Evolutionary conservation across 1,140 invertebrate genomes (phyloP).

Genomic region (Pollicipes pollicipes): DNA sequence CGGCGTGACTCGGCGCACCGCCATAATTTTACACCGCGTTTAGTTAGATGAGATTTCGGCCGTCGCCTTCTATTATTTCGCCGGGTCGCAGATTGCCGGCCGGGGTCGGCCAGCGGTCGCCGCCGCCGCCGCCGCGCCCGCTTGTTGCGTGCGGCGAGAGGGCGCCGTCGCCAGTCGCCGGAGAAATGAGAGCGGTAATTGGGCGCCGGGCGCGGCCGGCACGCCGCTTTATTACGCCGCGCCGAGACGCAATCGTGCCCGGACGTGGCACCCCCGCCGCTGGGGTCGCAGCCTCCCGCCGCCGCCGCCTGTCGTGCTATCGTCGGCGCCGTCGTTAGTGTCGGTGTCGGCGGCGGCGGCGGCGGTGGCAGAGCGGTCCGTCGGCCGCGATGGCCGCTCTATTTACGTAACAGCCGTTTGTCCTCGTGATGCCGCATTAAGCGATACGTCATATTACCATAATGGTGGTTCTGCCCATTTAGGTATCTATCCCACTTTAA

Average conservation of each 20-base stretch:
- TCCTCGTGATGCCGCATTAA: not conserved
- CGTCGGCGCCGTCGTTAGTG: no score
- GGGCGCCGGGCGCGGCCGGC: no score
- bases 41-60: not conserved
- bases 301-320: no score
- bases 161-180: no score
- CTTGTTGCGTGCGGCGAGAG: not conserved
- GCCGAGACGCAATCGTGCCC: no score
- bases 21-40: not conserved
- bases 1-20: not conserved
- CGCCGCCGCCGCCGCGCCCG: no score
- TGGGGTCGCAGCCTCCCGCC: no score
- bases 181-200: not conserved
- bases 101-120: no score
- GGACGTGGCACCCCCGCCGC: no score
- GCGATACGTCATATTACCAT: not conserved
- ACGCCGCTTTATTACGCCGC: not conserved
- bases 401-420: not conserved
- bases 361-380: no score
- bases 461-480: not conserved
- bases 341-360: no score
- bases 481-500: constrained; percentile 2
- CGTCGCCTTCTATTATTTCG: not conserved
- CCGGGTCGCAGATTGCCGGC: no score
- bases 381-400: not conserved